phyloP scores from a whole-genome alignment of 1,140 invertebrate genomes.

The Rhynchophorus ferrugineus region DNA sequence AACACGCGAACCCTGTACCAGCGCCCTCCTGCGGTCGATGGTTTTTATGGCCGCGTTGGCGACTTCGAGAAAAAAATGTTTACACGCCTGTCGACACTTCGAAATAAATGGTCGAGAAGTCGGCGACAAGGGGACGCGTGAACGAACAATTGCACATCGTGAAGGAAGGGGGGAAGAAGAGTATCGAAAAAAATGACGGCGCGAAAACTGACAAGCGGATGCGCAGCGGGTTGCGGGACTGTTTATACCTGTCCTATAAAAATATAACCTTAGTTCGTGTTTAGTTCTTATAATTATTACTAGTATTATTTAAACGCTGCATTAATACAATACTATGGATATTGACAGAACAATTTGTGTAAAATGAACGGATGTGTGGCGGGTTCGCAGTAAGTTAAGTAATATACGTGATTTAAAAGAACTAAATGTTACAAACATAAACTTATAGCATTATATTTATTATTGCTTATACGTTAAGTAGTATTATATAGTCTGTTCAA shows the following conservation, averaged over 20 bases:
- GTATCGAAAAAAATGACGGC: conserved; percentile 15
- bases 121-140: conserved; percentile 3
- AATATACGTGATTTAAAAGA: too few relatives aligned
- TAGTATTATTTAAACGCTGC: too few relatives aligned
- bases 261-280: conserved; percentile 10
- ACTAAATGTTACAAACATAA: too few relatives aligned
- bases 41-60: conserved; percentile 6
- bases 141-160: conserved; percentile 13
- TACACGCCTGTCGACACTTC: conserved; percentile 16
- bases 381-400: too few relatives aligned
- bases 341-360: too few relatives aligned
- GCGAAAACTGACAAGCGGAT: conserved; percentile 21
- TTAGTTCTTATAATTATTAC: too few relatives aligned
- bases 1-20: conserved; percentile 3
- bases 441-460: too few relatives aligned
- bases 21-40: not conserved
- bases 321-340: too few relatives aligned
- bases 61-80: conserved; percentile 16
- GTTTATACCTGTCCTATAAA: conserved; percentile 18
- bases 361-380: too few relatives aligned
- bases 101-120: conserved; percentile 19
- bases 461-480: too few relatives aligned
- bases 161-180: conserved; percentile 16
- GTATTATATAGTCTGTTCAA: too few relatives aligned
- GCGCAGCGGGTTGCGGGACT: conserved; percentile 16